Percentiles rank a stretch among this genome's conserved stretches.
Conservation (phyloP, 2,113 vertebrate species). For the Podocnemis expansa region DNA sequence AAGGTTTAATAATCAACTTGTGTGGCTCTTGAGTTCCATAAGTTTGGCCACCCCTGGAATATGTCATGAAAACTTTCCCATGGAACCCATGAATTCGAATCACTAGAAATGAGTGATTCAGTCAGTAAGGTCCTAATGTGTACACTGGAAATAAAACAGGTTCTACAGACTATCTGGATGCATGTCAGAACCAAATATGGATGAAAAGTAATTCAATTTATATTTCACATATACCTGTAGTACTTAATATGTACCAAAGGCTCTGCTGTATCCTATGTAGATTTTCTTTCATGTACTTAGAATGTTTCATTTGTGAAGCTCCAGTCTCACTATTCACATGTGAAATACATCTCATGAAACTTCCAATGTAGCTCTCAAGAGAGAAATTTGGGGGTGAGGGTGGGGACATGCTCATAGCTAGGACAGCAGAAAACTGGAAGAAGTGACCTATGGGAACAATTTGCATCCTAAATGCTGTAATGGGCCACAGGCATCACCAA, state of each 20-base stretch:
- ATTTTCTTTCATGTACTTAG: background rate
- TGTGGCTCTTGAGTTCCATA: too few relatives aligned
- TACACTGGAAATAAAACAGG: background rate
- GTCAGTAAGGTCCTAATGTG: background rate
- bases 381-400: background rate
- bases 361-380: background rate
- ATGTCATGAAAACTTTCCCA: background rate
- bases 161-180: background rate
- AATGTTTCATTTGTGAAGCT: background rate
- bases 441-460: accelerated
- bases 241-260: background rate
- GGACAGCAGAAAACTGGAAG: background rate
- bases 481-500: background rate
- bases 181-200: background rate
- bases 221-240: background rate
- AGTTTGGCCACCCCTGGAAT: too few relatives aligned
- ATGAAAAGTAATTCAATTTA: background rate
- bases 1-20: too few relatives aligned
- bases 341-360: accelerated
- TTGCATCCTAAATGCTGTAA: background rate
- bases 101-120: background rate
- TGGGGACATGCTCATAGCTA: background rate
- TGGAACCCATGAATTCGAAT: background rate
- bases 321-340: background rate
- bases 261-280: background rate